Percentiles rank a stretch among this genome's conserved stretches.
phyloP scores from a whole-genome alignment of 2,113 vertebrate species.

The Onychostoma macrolepis region DNA sequence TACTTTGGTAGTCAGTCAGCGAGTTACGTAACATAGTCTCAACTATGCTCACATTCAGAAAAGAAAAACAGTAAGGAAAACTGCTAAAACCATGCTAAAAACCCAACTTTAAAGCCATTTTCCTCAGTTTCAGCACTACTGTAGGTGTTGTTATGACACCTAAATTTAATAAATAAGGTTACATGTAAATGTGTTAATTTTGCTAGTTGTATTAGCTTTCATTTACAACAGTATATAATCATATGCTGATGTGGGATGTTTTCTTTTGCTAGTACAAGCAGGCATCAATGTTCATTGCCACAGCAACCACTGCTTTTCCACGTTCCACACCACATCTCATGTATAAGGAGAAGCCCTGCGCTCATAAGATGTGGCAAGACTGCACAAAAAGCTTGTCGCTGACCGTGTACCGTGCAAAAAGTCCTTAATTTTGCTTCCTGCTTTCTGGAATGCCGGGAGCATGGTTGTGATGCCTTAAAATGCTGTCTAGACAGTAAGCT shows the following conservation, averaged over 20 bases:
- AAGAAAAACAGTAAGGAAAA: too few species aligned
- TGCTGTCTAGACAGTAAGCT: slow-evolving; percentile 1
- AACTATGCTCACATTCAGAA: too few species aligned
- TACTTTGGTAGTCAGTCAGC: too few species aligned
- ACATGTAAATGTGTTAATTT: not conserved
- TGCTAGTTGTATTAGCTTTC: not conserved
- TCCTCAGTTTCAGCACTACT: too few species aligned
- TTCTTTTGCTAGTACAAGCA: not conserved
- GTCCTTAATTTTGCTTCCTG: slow-evolving; percentile 17
- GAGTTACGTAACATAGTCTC: too few species aligned
- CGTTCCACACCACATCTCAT: not conserved
- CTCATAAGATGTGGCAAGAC: not conserved
- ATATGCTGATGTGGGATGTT: not conserved
- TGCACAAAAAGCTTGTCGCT: not conserved
- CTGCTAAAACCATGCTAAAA: too few species aligned
- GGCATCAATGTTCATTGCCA: not conserved
- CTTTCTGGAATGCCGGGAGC: not conserved
- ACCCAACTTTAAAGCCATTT: too few species aligned
- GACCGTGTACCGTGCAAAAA: not conserved
- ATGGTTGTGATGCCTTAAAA: slow-evolving; percentile 8
- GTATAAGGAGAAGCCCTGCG: not conserved
- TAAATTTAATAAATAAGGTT: too few species aligned
- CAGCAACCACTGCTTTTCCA: not conserved
- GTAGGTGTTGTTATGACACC: too few species aligned
- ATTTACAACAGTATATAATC: not conserved